Base-by-base conservation (phyloP, 2,113 vertebrate genomes). In the Oostethus manadensis region DNA sequence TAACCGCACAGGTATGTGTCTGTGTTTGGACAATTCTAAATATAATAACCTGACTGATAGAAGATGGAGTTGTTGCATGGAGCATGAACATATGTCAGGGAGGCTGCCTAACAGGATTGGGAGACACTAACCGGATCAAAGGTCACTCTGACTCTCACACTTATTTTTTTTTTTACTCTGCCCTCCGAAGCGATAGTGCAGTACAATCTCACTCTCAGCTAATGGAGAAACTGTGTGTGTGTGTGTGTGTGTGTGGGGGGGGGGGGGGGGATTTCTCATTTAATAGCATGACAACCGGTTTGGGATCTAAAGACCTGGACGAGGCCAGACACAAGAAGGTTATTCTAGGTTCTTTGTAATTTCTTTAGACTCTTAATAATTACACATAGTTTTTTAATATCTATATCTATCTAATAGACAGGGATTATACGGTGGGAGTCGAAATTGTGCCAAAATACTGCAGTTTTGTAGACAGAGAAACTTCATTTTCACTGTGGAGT, bases 41-140 rank as follows among this genome's bases (percentile, higher is more conserved):
- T 40, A 59, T 64, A 46, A 70, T 68, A 20, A 16, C 64, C 45
- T 17, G 56, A 40, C 60, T 76, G 63, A 64, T 69, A 73, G 79
- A 74, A 61, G 60, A 77, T 51, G 21, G 42, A 80, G 71, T 66
- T 70, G 63, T 64, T 74, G 78, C 66, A 79, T 61, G 76, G 59
- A 53, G 66, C 67, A 66, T 70, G 58, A 77, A 64, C 66, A 73
- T 71, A 67, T 64, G 76, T 84, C 61, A 64, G 44, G 63, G 74
- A 76, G 55, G 56, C 70, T 56, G 61, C 60, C 67, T 84, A 86
- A 83, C 79, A 66, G 81, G 74, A 88, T 81, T 85, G 81, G 58
- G 35, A 73, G 65, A 68, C 64, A 20, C 61, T 88, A 84, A 88
- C 89, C 79, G 65, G 68, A 83, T 86, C 71, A 75, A 62, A 65